Conservation (phyloP, 2,888 invertebrate species). For the Leptinotarsa peninsularis region DNA sequence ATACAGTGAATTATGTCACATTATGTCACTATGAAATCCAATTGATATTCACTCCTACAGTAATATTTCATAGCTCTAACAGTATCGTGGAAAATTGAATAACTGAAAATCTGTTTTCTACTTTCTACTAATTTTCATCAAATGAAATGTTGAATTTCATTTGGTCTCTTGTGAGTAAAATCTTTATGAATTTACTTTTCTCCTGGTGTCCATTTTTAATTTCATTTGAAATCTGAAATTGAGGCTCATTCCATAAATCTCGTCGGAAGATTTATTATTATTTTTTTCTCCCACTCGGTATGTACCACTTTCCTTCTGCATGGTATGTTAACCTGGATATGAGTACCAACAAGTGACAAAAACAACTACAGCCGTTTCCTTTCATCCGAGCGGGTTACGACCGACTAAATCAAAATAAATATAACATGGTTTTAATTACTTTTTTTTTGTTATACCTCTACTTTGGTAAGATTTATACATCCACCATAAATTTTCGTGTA, state of each 20-base stretch:
- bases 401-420: constrained; percentile 27
- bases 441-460: constrained; percentile 22
- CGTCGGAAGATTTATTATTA: neutral
- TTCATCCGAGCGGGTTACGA: neutral
- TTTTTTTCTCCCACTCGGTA: constrained; percentile 1
- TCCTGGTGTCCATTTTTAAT: too few species aligned
- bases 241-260: neutral
- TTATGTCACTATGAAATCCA: too few species aligned
- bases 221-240: too few species aligned
- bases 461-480: constrained; percentile 26
- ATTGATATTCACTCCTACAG: too few species aligned
- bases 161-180: neutral
- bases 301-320: constrained; percentile 8
- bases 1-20: too few species aligned
- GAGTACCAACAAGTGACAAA: constrained; percentile 28
- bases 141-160: too few species aligned
- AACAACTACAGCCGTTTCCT: constrained; percentile 28
- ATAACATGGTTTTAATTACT: constrained; percentile 30
- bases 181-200: neutral
- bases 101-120: too few species aligned
- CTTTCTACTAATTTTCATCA: too few species aligned
- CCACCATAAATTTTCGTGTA: constrained; percentile 21
- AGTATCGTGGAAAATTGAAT: too few species aligned
- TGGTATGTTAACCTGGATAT: constrained; percentile 20
- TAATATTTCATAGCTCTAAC: too few species aligned